phyloP scores from a whole-genome alignment of 1,140 invertebrate genomes.

The Leucophenga varia region DNA sequence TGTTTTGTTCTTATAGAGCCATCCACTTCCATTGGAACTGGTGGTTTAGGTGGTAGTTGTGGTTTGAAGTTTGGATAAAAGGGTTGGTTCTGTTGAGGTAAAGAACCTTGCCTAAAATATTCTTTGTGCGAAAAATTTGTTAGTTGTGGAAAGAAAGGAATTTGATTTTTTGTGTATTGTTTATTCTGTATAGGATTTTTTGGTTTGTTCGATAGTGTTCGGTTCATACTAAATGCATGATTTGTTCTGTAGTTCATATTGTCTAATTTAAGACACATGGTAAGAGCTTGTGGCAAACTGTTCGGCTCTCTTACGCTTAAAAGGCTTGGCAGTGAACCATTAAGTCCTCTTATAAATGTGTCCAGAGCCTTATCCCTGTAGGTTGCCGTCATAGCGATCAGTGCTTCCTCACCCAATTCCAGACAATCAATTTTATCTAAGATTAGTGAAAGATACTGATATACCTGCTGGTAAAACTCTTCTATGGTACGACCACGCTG shows the following conservation, averaged over 20 bases:
- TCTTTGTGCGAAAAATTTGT: background rate
- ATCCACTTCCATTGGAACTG: background rate
- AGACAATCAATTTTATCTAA: background rate
- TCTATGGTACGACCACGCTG: background rate
- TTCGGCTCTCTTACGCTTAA: conserved; percentile 3
- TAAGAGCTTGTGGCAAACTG: background rate
- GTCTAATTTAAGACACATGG: conserved; percentile 6
- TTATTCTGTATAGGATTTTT: background rate
- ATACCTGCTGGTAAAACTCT: background rate
- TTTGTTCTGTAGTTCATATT: conserved; percentile 4
- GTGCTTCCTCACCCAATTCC: background rate
- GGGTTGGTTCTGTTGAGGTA: no score
- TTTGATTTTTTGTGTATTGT: background rate
- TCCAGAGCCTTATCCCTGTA: conserved; percentile 11
- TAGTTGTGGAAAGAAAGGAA: background rate
- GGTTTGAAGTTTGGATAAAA: background rate
- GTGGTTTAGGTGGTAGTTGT: background rate
- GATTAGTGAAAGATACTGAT: conserved; percentile 1
- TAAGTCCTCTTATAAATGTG: conserved; percentile 3
- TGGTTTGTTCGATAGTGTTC: background rate
- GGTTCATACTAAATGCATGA: background rate
- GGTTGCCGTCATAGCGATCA: background rate
- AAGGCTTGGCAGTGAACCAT: conserved; percentile 1
- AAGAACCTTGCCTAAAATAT: no score
- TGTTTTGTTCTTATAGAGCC: background rate